Evolutionary conservation across 2,113 vertebrate species (phyloP).

Genomic region (Onychostruthus taczanowskii): DNA sequence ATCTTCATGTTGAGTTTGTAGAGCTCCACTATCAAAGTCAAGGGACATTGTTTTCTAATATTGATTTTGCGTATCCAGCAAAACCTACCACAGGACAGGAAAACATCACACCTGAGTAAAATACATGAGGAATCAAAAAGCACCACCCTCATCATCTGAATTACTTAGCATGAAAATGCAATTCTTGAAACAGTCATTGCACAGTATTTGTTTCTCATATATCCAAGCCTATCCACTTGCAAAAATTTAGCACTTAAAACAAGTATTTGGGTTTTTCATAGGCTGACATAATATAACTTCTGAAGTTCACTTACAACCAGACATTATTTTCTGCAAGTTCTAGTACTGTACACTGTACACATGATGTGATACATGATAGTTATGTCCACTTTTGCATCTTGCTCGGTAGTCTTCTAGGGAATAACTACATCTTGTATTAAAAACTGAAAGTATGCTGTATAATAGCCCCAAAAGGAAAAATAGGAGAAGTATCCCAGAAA

Average conservation of each 20-base stretch:
- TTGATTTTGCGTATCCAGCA: neutral
- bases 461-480: neutral
- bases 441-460: neutral
- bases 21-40: conserved; percentile 76
- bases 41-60: conserved; percentile 74
- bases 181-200: neutral
- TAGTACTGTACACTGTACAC: fast-evolving
- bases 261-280: neutral
- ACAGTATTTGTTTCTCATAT: neutral
- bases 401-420: neutral
- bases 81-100: neutral
- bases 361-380: neutral
- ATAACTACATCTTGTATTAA: neutral
- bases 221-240: neutral
- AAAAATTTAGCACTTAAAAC: neutral
- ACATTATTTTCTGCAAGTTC: neutral
- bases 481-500: fast-evolving
- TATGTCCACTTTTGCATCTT: neutral
- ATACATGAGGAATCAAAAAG: neutral
- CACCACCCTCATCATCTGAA: neutral
- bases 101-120: neutral
- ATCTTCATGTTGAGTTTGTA: conserved; percentile 77
- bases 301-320: neutral
- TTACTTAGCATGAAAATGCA: neutral
- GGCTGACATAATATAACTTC: neutral